phyloP scores from a whole-genome alignment of 64 coral and sea anemone genomes.

The Actinia equina region DNA sequence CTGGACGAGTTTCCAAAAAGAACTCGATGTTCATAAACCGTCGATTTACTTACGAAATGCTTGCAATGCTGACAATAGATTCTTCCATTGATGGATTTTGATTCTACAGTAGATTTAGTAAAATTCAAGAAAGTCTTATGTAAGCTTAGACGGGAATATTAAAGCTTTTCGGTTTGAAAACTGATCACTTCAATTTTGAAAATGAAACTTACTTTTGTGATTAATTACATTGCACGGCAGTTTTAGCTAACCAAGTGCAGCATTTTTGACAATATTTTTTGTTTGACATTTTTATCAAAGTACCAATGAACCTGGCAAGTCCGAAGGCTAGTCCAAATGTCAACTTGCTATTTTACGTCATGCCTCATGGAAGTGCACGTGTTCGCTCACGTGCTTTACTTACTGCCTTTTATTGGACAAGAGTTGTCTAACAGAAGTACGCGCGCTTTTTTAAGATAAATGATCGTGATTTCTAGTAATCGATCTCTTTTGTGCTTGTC shows the following conservation, averaged over 20 bases:
- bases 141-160: too few species aligned
- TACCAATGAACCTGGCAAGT: background rate
- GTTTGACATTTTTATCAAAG: background rate
- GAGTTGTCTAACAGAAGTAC: background rate
- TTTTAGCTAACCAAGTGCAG: too few species aligned
- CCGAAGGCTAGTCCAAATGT: background rate
- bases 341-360: background rate
- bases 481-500: background rate
- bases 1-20: background rate
- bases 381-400: background rate
- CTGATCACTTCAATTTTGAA: too few species aligned
- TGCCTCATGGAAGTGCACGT: background rate
- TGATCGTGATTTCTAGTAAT: background rate
- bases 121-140: too few species aligned
- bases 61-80: background rate
- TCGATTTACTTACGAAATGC: background rate
- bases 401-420: background rate
- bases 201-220: too few species aligned
- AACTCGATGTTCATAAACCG: background rate
- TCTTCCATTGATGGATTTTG: too few species aligned
- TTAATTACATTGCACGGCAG: too few species aligned
- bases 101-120: too few species aligned
- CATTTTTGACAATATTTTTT: too few species aligned
- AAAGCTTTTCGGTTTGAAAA: too few species aligned
- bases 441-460: background rate